A percentile compares a stretch with the other conserved stretches of the same genome.
Conservation (phyloP, 2,113 vertebrate species). For the Apus apus region DNA sequence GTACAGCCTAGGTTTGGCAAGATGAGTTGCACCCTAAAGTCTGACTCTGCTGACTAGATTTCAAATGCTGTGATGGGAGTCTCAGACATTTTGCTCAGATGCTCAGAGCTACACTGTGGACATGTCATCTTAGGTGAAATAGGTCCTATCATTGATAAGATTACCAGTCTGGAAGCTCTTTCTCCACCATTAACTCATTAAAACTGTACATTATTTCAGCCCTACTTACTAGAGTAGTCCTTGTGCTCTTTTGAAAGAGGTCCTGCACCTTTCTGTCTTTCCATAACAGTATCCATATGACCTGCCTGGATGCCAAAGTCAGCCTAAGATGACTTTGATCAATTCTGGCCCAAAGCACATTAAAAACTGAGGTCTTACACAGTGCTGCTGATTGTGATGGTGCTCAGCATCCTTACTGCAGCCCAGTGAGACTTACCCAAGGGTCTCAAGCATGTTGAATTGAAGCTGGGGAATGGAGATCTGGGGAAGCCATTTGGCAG, state of each 20-base stretch:
- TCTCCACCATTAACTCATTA: conserved; percentile 12
- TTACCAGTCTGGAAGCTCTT: neutral
- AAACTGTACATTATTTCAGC: neutral
- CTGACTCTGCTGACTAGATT: rapidly evolving
- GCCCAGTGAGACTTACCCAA: neutral
- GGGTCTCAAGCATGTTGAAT: neutral
- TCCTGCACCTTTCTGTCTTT: neutral
- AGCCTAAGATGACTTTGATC: neutral
- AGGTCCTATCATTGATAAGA: neutral
- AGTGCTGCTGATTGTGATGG: neutral
- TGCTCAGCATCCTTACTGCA: neutral
- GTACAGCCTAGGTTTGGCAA: neutral
- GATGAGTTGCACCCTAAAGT: neutral
- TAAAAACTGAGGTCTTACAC: neutral
- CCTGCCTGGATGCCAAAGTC: neutral
- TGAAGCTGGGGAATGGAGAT: neutral
- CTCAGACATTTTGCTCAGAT: neutral
- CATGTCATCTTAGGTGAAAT: neutral
- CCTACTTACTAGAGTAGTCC: neutral
- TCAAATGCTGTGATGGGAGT: neutral
- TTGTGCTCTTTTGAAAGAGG: neutral
- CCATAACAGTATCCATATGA: neutral
- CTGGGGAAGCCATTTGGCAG: neutral
- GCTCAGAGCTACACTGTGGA: neutral
- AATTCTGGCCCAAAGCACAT: neutral